Evolutionary conservation across 35 echinoderm and acorn worm species (phyloP).

Genomic region (Holothuria glaberrima): DNA sequence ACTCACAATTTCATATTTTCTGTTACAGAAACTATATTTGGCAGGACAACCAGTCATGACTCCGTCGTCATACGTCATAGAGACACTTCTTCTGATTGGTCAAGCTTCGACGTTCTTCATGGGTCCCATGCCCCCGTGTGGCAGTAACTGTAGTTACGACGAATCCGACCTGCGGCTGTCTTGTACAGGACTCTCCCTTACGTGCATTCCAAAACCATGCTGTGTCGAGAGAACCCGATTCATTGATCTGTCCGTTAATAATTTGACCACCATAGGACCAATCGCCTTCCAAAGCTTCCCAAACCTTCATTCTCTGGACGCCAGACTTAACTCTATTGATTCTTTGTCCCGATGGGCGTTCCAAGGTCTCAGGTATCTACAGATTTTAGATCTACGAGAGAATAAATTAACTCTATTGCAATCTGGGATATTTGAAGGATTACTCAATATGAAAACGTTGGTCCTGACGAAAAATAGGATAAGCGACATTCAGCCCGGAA

Average conservation of each 20-base stretch:
- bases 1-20: neutral
- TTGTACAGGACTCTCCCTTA: conserved; percentile 24
- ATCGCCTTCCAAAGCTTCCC: conserved; percentile 67
- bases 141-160: conserved; percentile 12
- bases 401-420: conserved; percentile 45
- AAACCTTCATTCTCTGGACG: conserved; percentile 40
- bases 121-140: neutral
- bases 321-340: conserved; percentile 33
- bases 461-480: conserved; percentile 56
- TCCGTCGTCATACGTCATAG: conserved; percentile 4
- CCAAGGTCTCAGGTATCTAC: conserved; percentile 43
- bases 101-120: neutral
- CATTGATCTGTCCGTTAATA: conserved; percentile 50
- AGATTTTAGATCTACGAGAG: conserved; percentile 60
- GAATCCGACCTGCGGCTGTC: neutral
- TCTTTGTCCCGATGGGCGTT: conserved; percentile 56
- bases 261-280: conserved; percentile 44
- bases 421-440: conserved; percentile 59
- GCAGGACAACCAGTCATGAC: neutral
- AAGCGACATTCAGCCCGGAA: conserved; percentile 37
- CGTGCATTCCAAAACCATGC: conserved; percentile 70
- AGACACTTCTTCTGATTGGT: neutral
- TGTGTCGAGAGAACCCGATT: conserved; percentile 49
- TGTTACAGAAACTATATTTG: neutral
- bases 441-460: conserved; percentile 44